A percentile compares a stretch with the other conserved stretches of the same genome.
Evolutionary conservation across 2,888 invertebrate species (phyloP).

Genomic region (Drosophila algonquin): DNA sequence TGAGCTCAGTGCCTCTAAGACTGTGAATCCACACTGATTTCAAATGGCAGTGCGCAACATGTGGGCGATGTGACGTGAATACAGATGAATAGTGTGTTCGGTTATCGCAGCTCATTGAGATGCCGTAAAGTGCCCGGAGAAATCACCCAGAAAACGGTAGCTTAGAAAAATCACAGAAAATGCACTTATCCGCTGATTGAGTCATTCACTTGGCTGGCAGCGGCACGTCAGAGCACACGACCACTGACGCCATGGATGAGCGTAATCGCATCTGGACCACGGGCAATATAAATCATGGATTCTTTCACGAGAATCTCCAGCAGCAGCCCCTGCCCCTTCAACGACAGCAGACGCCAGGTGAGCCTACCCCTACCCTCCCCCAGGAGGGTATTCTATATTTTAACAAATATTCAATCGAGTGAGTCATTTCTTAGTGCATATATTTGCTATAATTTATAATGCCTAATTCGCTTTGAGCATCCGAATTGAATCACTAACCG

Average conservation of each 20-base stretch:
- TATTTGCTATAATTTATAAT: background rate
- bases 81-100: slow-evolving; percentile 2
- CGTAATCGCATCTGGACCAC: slow-evolving; percentile 77
- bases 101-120: slow-evolving; percentile 30
- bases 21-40: slow-evolving; percentile 3
- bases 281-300: slow-evolving; percentile 68
- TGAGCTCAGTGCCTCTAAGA: slow-evolving; percentile 14
- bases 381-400: too few relatives aligned
- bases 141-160: slow-evolving; percentile 43
- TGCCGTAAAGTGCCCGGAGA: slow-evolving; percentile 38
- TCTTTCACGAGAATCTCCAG: slow-evolving; percentile 63
- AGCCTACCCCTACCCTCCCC: slow-evolving; percentile 7
- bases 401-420: background rate
- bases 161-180: slow-evolving; percentile 29
- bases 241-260: slow-evolving; percentile 30
- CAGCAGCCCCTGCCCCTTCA: slow-evolving; percentile 58
- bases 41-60: slow-evolving; percentile 60
- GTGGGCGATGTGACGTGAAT: slow-evolving; percentile 49
- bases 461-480: background rate
- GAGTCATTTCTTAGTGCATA: slow-evolving; percentile 8
- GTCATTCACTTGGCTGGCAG: slow-evolving; percentile 28
- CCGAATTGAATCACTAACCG: slow-evolving; percentile 34
- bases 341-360: slow-evolving; percentile 71
- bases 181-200: slow-evolving; percentile 15
- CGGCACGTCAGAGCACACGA: background rate